Evolutionary conservation across 2,888 invertebrate genomes (phyloP).

Genomic region (Drosophila flavopinicola): DNA sequence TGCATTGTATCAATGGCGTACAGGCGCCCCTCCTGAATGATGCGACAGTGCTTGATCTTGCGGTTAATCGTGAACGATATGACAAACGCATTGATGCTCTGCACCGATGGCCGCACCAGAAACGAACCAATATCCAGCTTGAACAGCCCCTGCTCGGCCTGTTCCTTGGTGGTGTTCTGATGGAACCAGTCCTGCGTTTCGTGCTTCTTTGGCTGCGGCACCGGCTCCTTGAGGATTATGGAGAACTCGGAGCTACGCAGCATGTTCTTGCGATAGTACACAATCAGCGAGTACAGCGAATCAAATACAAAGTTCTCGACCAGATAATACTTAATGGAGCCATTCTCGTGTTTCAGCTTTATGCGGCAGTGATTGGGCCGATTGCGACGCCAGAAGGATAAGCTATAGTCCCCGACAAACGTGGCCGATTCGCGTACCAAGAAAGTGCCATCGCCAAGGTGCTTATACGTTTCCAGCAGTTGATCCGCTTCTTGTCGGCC

Average conservation of each 20-base stretch:
- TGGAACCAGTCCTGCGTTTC: slow-evolving; percentile 98
- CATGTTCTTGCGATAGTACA: slow-evolving; percentile 94
- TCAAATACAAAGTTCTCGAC: slow-evolving; percentile 95
- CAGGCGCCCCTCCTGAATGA: slow-evolving; percentile 95
- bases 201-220: slow-evolving; percentile 97
- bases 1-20: slow-evolving; percentile 95
- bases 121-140: slow-evolving; percentile 96
- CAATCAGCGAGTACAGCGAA: slow-evolving; percentile 95
- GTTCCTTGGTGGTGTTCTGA: slow-evolving; percentile 90
- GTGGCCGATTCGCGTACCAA: slow-evolving; percentile 97
- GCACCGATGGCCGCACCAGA: slow-evolving; percentile 95
- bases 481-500: slow-evolving; percentile 91
- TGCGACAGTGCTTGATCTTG: slow-evolving; percentile 98
- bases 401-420: slow-evolving; percentile 97
- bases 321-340: slow-evolving; percentile 94
- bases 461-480: slow-evolving; percentile 89
- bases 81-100: slow-evolving; percentile 93
- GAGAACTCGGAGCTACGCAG: slow-evolving; percentile 95
- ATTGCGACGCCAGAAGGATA: slow-evolving; percentile 96
- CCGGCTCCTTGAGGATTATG: slow-evolving; percentile 94
- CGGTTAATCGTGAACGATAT: slow-evolving; percentile 96
- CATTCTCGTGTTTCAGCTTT: slow-evolving; percentile 94
- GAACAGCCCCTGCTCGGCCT: slow-evolving; percentile 95
- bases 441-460: slow-evolving; percentile 96
- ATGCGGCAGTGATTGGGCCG: slow-evolving; percentile 96